Evolutionary conservation across 37 sponge, comb jelly and placozoan genomes (phyloP), one percentile per base, ranked within the genome.

Genomic region (Dysidea cf. avara): DNA sequence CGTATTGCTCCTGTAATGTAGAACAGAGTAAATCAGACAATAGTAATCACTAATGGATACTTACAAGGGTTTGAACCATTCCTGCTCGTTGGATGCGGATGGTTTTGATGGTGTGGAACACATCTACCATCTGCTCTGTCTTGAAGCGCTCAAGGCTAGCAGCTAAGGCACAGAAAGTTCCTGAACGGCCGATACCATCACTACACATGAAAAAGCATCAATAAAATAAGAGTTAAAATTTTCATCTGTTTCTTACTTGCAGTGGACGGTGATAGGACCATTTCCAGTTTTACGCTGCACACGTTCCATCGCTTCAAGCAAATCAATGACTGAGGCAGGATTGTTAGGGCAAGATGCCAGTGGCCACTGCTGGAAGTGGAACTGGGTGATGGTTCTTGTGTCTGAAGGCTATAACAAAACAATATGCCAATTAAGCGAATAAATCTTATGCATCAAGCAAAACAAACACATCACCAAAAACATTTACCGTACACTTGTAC

Each of bases 251-350:
- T 53, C 86, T 79, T 70, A 92, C 93, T 83, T 77, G 96, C 92
- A 90, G 69, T 95, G 96, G n/a, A n/a, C n/a, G n/a, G n/a, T n/a
- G n/a, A n/a, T n/a, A n/a, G n/a, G n/a, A n/a, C n/a, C n/a, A n/a
- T 95, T 95, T 2, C 96, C 89, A 48, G 89, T 88, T 56, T 87
- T 81, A 34, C 86, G 64, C 76, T 90, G 96, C 25, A 87, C 73
- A 16, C 87, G 56, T 66, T 87, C 79, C 16, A 95, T 49, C 36
- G 87, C 81, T 47, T 81, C 85, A 51, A 95, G 81, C 56, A 95
- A 67, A 32, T 95, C 96, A 18, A 91, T 50, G 24, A 95, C 46
- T 57, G 82, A 51, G 17, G 78, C 63, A 25, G 82, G 64, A 58
- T 47, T 68, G 22, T 58, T 46, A 34, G 96, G 96, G 38, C 80